Base-by-base conservation (phyloP, 2,797 vertebrate genomes). In the Nothura maculosa region DNA sequence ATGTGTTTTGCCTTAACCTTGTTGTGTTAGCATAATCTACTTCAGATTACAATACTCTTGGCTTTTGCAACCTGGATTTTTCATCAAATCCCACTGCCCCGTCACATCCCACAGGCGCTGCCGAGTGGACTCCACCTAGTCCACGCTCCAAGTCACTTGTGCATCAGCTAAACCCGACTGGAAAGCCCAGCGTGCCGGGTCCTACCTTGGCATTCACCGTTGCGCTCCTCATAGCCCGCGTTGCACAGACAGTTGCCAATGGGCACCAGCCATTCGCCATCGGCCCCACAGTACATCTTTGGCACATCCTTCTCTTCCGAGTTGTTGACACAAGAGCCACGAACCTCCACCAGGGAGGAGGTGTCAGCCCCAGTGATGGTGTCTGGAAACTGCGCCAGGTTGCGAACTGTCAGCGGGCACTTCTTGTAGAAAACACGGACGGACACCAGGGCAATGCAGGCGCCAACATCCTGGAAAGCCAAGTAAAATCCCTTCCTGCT, bases 251-350 rank as follows among this genome's bases (percentile, higher is more conserved):
- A 99, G 97, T 99, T 99, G 97, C 99, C 99, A 96, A 99, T 99
- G 93, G 99, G 99, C 87, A 99, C 99, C 98, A 99, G 97, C 99
- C 99, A 99, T 91, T 99, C 99, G 1, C 99, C 99, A 79, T 99
- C 99, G 77, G 99, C 99, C 81, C 99, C 99, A 4, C 99, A 99
- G 98, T 99, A 99, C 99, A 99, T 99, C 98, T 99, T 99, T 91
- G 99, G 99, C 97, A 99, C 98, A 96, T 99, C 99, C 95, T 99
- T 99, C 95, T 99, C 99, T 96, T 99, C 99, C 0, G 99, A 99
- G 97, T 99, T 99, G 98, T 99, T 98, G 98, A 99, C 99, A 62
- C 99, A 99, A 16, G 99, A 99, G 92, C 99, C 99, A 2, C 99
- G 98, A 90, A 99, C 98, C 95, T 99, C 99, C 97, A 99, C 99